Percentiles rank a stretch among this genome's conserved stretches.
Conservation (phyloP, 2,113 vertebrate genomes). For the Rhynchomys soricoides region DNA sequence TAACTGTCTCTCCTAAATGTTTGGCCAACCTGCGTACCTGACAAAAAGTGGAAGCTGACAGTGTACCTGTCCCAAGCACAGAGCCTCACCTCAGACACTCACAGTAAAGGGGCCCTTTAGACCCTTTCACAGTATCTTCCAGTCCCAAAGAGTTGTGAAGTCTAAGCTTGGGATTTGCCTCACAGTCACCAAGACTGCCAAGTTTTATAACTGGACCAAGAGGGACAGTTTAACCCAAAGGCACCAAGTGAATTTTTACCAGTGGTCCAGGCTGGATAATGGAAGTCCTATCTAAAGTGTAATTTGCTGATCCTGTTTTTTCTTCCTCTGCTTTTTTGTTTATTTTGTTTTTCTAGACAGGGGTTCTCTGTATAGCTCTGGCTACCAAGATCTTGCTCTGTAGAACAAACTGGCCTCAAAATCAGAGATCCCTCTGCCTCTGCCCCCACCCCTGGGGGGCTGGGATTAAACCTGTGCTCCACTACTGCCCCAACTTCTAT, state of each 20-base stretch:
- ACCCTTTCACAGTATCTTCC: neutral
- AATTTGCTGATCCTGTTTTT: neutral
- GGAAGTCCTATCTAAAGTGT: neutral
- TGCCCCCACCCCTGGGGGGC: neutral
- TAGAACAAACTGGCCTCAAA: neutral
- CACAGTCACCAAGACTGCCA: neutral
- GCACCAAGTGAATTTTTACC: neutral
- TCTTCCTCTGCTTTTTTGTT: neutral
- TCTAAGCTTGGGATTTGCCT: neutral
- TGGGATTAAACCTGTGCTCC: neutral
- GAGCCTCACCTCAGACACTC: neutral
- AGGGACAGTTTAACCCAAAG: neutral
- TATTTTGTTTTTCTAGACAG: neutral
- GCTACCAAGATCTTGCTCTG: neutral
- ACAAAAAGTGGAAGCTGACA: neutral
- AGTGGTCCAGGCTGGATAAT: neutral
- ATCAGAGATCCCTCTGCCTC: neutral
- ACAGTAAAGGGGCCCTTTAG: too few species aligned
- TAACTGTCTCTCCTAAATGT: neutral
- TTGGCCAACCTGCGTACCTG: neutral
- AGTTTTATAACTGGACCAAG: neutral
- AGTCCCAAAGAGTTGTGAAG: neutral
- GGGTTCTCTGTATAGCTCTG: neutral
- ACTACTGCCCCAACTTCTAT: neutral
- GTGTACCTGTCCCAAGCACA: rapidly evolving